Evolutionary conservation across 2,888 invertebrate species (phyloP).

Genomic region (Junonia oenone): DNA sequence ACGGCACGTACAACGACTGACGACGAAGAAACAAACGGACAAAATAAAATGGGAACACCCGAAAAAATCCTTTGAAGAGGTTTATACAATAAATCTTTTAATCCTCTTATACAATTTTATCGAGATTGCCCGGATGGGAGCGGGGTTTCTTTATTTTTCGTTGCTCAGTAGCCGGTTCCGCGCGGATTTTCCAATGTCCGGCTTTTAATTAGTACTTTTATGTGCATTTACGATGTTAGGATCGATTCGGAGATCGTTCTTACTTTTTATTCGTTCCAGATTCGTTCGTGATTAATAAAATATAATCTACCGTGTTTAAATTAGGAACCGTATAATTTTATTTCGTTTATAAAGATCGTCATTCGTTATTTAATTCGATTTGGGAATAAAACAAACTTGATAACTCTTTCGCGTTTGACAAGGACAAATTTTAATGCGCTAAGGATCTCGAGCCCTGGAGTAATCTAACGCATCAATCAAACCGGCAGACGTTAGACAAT

Average conservation of each 20-base stretch:
- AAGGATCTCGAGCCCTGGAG: constrained; percentile 40
- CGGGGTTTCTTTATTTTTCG: constrained; percentile 36
- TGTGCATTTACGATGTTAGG: constrained; percentile 26
- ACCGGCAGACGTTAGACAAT: constrained; percentile 55
- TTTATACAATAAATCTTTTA: constrained; percentile 73
- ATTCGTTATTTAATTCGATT: background rate
- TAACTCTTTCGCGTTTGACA: constrained; percentile 14
- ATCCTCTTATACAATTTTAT: constrained; percentile 75
- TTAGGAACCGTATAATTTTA: background rate
- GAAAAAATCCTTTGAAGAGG: constrained; percentile 67
- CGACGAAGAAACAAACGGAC: constrained; percentile 54
- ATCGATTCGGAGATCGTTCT: constrained; percentile 21
- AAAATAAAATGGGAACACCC: constrained; percentile 66
- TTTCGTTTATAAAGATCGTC: constrained; percentile 1
- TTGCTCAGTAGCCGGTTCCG: constrained; percentile 32
- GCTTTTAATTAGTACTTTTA: constrained; percentile 34
- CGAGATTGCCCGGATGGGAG: constrained; percentile 58
- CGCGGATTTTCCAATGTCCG: constrained; percentile 43
- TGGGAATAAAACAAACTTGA: background rate
- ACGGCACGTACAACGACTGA: constrained; percentile 48
- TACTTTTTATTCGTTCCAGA: constrained; percentile 9
- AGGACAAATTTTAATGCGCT: constrained; percentile 26
- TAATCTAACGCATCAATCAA: constrained; percentile 70
- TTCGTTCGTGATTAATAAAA: constrained; percentile 17
- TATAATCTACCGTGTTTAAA: constrained; percentile 6